Base-by-base conservation (phyloP, 2,797 vertebrate genomes). In the Fistularia commersonii region DNA sequence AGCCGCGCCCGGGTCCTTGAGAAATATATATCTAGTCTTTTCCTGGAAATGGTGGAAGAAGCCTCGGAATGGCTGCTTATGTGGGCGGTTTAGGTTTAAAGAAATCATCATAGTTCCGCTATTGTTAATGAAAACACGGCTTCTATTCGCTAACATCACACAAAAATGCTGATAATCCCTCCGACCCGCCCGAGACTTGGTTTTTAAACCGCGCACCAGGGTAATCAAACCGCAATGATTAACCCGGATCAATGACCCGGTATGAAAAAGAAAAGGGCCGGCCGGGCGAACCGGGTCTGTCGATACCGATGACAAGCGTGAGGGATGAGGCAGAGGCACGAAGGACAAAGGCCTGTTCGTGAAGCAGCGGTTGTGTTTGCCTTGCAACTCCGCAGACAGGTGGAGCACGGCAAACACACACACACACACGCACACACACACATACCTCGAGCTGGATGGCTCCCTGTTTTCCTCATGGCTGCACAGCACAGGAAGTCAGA, bases 321-420 rank as follows among this genome's bases (percentile, higher is more conserved):
- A 79, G 66, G 32, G 66, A 69, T 51, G 59, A 66, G 51, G 69
- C 32, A 0, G 15, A 62, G 69, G 64, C 66, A 54, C 52, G 59
- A 71, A 77, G 64, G 67, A 82, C 74, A 79, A 67, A 72, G 49
- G 52, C n/a, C n/a, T n/a, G n/a, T n/a, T n/a, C n/a, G n/a, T n/a
- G n/a, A n/a, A n/a, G n/a, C n/a, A n/a, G n/a, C n/a, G n/a, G n/a
- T n/a, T n/a, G n/a, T n/a, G n/a, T n/a, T n/a, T n/a, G n/a, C n/a
- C n/a, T n/a, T n/a, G n/a, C n/a, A n/a, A n/a, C n/a, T n/a, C n/a
- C n/a, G n/a, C n/a, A n/a, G n/a, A n/a, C n/a, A n/a, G n/a, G n/a
- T n/a, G n/a, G n/a, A n/a, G n/a, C n/a, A n/a, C n/a, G n/a, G n/a
- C n/a, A n/a, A n/a, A n/a, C n/a, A n/a, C n/a, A n/a, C n/a, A n/a